A percentile compares a stretch with the other conserved stretches of the same genome.
These are phyloP conservation scores for Echinarachnius parma DNA, from an alignment of 53 echinoderm and acorn worm species.

Conservation along the genomic window DNA sequence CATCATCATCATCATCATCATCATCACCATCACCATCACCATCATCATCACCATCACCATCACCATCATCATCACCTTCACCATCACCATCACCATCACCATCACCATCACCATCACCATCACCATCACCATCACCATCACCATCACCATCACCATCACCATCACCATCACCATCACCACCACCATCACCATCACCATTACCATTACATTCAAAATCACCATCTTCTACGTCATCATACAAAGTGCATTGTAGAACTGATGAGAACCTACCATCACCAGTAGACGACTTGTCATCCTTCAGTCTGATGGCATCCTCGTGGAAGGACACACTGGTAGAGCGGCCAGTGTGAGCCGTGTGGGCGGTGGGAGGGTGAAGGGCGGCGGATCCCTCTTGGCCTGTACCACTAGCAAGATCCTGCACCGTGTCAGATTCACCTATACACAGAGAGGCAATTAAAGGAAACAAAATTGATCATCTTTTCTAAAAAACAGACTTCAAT, in stretches of 20 bases:
- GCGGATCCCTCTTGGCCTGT: not conserved
- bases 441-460: too few relatives aligned
- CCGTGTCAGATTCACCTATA: not conserved
- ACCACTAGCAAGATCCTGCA: not conserved
- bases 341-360: constrained; percentile 38
- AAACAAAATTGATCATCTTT: too few relatives aligned
- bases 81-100: too few relatives aligned
- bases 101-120: too few relatives aligned
- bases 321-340: constrained; percentile 69
- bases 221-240: too few relatives aligned
- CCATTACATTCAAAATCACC: not conserved
- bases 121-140: too few relatives aligned
- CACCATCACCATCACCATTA: too few relatives aligned
- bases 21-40: not conserved
- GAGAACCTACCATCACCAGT: constrained; percentile 15
- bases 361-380: constrained; percentile 32
- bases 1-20: not conserved
- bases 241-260: too few relatives aligned
- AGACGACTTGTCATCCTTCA: constrained; percentile 56
- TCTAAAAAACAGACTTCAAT: too few relatives aligned
- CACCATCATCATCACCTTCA: not conserved
- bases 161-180: too few relatives aligned
- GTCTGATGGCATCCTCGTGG: constrained; percentile 58
- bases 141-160: too few relatives aligned
- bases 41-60: not conserved